Base-by-base conservation (phyloP, 2,888 invertebrate species). In the Galerucella pusilla region DNA sequence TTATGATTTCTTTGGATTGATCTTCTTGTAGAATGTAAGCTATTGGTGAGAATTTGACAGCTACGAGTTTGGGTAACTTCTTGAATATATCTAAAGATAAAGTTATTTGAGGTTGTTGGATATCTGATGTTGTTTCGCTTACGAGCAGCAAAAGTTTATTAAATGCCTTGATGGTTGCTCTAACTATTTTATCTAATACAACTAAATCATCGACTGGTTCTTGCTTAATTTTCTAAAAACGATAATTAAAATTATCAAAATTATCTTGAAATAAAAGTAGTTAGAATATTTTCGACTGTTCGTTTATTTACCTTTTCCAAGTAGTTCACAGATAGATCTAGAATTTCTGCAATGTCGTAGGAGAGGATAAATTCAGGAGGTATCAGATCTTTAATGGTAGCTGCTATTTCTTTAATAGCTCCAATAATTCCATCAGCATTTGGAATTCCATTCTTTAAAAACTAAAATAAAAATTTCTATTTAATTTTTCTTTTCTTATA, bases 171-270 rank as follows among this genome's bases (percentile, higher is more conserved):
- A 79, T 66, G 49, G 82, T 66, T 0, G 93, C 92, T 14, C 88
- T 87, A 0, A 91, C 80, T 7, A 95, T 89, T n/a, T 89, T 89
- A 78, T 92, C 91, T 0, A 94, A 83, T 73, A 92, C 91, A 72
- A 89, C 90, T 1, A 88, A 83, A 80, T 95, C 93, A 82, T 95
- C 91, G 0, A 92, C 89, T 78, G 89, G 85, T 82, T 91, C 88
- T 67, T 90, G 88, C 66, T 87, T 89, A 35, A 93, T 84, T 89
- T 93, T 93, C 89, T 80, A 65, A 5, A 78, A 75, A 71, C 65
- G 60, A 68, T 28, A 35, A 61, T 61, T 10, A 28, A 25, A 57
- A 46, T 74, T 66, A 73, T 61, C 42, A 35, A 67, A 16, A n/a
- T 7, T 35, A 6, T 35, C 6, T 28, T 28, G 28, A 28, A 28